Percentiles rank a stretch among this genome's conserved stretches.
phyloP scores from a whole-genome alignment of 2,888 invertebrate species.

The Eupithecia inturbata region DNA sequence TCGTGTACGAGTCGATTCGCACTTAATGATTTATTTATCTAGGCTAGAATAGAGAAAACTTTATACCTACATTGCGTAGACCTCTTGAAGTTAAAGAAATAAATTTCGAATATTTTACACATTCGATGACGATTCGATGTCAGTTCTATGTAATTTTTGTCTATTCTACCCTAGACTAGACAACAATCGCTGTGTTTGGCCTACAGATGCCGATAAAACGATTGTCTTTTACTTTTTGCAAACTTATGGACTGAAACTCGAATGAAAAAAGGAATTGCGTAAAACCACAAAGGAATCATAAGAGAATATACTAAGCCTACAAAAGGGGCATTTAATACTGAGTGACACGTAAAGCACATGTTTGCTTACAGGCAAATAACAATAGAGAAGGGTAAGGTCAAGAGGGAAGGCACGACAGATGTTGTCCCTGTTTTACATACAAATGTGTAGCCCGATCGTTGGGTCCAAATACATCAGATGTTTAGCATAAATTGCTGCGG shows the following conservation, averaged over 20 bases:
- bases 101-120: background rate
- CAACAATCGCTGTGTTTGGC: too few relatives aligned
- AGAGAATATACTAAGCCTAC: background rate
- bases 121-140: background rate
- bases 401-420: slow-evolving; percentile 56
- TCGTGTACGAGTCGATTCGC: too few relatives aligned
- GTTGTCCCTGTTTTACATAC: slow-evolving; percentile 66
- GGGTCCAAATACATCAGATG: slow-evolving; percentile 68
- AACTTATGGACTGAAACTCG: background rate
- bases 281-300: background rate
- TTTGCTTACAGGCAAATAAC: slow-evolving; percentile 39
- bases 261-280: background rate
- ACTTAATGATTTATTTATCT: too few relatives aligned
- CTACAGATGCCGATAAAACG: background rate
- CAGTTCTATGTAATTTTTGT: too few relatives aligned
- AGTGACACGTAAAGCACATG: slow-evolving; percentile 26
- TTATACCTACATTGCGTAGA: background rate
- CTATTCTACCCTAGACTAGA: too few relatives aligned
- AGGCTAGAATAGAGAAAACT: background rate
- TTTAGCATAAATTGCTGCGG: slow-evolving; percentile 71
- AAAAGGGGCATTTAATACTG: slow-evolving; percentile 11
- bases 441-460: slow-evolving; percentile 65
- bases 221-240: background rate
- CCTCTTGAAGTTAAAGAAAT: background rate
- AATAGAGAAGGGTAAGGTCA: slow-evolving; percentile 56